Base-by-base conservation (phyloP, 2,888 invertebrate genomes). In the Laspeyria flexula region DNA sequence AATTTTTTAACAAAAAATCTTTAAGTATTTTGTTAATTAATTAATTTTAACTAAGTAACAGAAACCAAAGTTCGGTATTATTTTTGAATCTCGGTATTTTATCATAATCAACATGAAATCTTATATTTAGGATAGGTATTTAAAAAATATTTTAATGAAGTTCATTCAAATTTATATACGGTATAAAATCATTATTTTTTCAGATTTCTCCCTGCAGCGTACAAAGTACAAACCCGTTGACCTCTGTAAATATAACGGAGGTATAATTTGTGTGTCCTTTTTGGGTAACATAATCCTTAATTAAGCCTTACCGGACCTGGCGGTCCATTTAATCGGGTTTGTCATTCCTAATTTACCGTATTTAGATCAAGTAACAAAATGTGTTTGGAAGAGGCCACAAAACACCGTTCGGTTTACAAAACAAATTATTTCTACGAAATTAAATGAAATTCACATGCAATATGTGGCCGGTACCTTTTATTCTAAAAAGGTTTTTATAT, bases 301-400 rank as follows among this genome's bases (percentile, higher is more conserved):
- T 81, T 73, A 77, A 79, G 74, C 71, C 59, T 65, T 63, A 54
- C 63, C 58, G 56, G 65, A 67, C 71, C 70, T 65, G 70, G 59
- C 64, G 69, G 71, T 73, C 60, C 62, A 56, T 69, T 70, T 71
- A 77, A 75, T 73, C 65, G 69, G 65, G 68, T 77, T 72, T 75
- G 73, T 72, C 74, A 73, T 76, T 70, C 69, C 67, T 75, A 73
- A 73, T 77, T 75, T 73, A 73, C 69, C 70, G 64, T 71, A 67
- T 72, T 74, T 71, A 55, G 67, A 71, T 70, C 66, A 63, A 65
- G 63, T 72, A 71, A 55, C 68, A 59, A 59, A 72, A 73, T 66
- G 60, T 70, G 68, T 74, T 74, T 62, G 47, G 33, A 60, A 61
- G 33, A 48, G 51, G 51, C 58, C 58, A 39, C 55, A 54, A 16